These are phyloP conservation scores for Climacteris rufus DNA, from an alignment of 2,113 vertebrate genomes.

Conservation along the genomic window DNA sequence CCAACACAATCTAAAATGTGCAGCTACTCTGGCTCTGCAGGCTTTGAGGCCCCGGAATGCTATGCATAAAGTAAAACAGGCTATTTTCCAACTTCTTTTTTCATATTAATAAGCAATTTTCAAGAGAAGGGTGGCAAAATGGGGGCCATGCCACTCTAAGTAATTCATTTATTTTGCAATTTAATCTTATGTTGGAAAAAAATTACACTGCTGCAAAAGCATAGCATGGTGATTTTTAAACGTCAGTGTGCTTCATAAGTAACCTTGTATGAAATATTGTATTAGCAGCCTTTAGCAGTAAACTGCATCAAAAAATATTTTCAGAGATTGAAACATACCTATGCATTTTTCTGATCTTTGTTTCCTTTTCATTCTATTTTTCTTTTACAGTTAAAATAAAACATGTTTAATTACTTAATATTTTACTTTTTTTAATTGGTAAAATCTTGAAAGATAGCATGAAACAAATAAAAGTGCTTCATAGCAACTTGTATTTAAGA, in stretches of 20 bases:
- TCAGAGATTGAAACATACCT: constrained; percentile 1
- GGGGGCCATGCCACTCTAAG: constrained; percentile 84
- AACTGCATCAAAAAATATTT: constrained; percentile 53
- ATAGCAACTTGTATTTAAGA: not conserved
- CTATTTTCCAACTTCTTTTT: constrained; percentile 80
- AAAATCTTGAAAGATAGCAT: not conserved
- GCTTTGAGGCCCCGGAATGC: constrained; percentile 55
- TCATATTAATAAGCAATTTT: constrained; percentile 90
- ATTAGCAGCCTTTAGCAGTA: constrained; percentile 57
- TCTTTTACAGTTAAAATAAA: not conserved
- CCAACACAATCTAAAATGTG: constrained; percentile 71
- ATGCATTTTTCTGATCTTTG: not conserved
- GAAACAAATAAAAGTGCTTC: not conserved
- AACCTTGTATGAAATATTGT: constrained; percentile 77
- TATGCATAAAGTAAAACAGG: constrained; percentile 72
- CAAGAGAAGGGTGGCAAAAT: constrained; percentile 80
- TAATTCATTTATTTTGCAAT: constrained; percentile 97
- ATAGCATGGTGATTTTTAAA: constrained; percentile 89
- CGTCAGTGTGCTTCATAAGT: constrained; percentile 78
- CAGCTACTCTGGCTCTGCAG: constrained; percentile 44
- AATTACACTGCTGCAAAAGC: constrained; percentile 78
- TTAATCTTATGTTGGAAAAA: constrained; percentile 88
- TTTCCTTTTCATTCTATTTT: not conserved
- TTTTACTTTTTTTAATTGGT: not conserved
- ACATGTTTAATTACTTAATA: not conserved